A percentile compares a stretch with the other conserved stretches of the same genome.
Conservation (phyloP, 2,113 vertebrate genomes). For the Semicossyphus pulcher region DNA sequence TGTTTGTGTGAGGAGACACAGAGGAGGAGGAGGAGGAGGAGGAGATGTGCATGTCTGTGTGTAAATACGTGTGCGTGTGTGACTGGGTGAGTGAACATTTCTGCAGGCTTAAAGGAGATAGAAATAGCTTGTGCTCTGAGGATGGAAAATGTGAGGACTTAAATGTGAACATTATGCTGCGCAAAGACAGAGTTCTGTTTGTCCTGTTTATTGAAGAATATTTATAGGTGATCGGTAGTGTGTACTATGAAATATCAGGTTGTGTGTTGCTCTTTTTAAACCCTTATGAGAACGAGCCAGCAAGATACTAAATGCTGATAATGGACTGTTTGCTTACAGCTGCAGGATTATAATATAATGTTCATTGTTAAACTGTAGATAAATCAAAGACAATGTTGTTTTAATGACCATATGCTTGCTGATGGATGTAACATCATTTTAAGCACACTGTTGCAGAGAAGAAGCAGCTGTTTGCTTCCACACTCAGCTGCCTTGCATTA, state of each 20-base stretch:
- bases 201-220: background rate
- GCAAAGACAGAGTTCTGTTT: background rate
- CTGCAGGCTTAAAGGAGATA: background rate
- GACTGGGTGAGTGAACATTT: slow-evolving; percentile 21
- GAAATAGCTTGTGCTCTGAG: slow-evolving; percentile 5
- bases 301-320: slow-evolving; percentile 16
- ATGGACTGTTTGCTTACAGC: background rate
- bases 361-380: slow-evolving; percentile 4
- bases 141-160: background rate
- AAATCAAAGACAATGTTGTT: background rate
- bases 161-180: slow-evolving; percentile 44
- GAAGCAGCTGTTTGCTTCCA: background rate
- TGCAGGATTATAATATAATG: background rate
- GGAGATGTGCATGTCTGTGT: background rate
- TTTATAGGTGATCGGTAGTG: background rate
- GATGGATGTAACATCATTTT: slow-evolving; percentile 17
- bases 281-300: slow-evolving; percentile 29
- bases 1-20: slow-evolving; percentile 74
- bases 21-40: background rate
- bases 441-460: slow-evolving; percentile 1
- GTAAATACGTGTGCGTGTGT: background rate
- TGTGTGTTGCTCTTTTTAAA: slow-evolving; percentile 17
- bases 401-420: slow-evolving; percentile 11
- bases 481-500: slow-evolving; percentile 10
- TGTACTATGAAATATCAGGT: background rate